These are phyloP conservation scores for Melinopterus prodromus DNA, from an alignment of 2,888 invertebrate species.

Conservation along the genomic window DNA sequence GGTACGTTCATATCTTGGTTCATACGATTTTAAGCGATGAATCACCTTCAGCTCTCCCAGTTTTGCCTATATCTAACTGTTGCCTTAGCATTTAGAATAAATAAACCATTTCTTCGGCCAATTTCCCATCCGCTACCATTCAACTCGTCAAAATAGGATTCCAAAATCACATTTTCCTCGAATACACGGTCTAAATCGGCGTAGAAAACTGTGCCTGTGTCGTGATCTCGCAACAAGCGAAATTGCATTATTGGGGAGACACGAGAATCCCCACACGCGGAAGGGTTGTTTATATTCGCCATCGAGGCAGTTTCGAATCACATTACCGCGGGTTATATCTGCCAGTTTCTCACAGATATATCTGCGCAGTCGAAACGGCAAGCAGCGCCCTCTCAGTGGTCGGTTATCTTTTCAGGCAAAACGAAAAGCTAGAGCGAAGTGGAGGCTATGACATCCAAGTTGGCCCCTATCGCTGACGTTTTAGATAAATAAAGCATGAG, in stretches of 20 bases:
- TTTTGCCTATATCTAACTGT: no score
- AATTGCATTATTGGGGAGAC: not conserved
- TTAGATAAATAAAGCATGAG: not conserved
- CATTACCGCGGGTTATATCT: not conserved
- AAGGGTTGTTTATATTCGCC: not conserved
- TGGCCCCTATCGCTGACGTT: not conserved
- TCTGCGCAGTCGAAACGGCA: not conserved
- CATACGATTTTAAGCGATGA: no score
- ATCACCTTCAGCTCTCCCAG: no score
- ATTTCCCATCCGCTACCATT: no score
- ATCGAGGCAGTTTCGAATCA: not conserved
- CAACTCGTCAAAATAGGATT: no score
- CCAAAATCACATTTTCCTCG: no score
- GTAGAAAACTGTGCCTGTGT: no score
- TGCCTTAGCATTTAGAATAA: no score
- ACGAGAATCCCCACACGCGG: not conserved
- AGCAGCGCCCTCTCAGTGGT: not conserved
- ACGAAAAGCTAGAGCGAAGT: not conserved
- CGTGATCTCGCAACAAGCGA: not conserved
- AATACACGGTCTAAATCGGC: no score
- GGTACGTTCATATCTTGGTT: no score
- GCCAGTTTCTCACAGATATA: not conserved
- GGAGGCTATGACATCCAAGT: not conserved
- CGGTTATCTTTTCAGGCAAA: not conserved
- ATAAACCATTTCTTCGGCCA: no score